Evolutionary conservation across 2,888 invertebrate species (phyloP), one percentile per base, ranked within the genome.

Genomic region (Dexiosoma caninum): DNA sequence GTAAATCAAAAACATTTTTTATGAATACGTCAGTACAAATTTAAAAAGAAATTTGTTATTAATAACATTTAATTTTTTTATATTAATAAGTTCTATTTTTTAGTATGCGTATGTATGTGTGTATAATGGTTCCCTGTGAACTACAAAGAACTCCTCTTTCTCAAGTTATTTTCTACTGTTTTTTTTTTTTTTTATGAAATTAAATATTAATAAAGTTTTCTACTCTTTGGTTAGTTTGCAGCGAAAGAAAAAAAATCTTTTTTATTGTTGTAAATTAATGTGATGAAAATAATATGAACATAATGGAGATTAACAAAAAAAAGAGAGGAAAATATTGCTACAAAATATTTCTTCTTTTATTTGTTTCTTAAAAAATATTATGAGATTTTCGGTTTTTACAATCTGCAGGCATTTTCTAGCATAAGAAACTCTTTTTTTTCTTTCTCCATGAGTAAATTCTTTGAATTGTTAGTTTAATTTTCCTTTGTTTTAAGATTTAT

Each of bases 211-310:
- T 49, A 37, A 70, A 59, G 19, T 35, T 62, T 44, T 64, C 51
- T 32, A 23, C 16, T 72, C 30, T 32, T 30, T 40, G 51, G 6
- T 19, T 62, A 62, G 23, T 44, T 62, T 62, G 32, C 42, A 44
- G 42, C 16, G 53, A 35, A 46, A 35, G 14, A 27, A 40, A 42
- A 35, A 30, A 14, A 32, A 2, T 37, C 44, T 30, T 27, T 66
- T 21, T 75, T 75, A 75, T 75, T 74, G 49, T 66, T 67, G 67
- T 35, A 67, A 67, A 67, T 75, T 75, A 75, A 75, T 67, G 75
- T 75, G 35, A 75, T 75, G 67, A 75, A 67, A 67, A 75, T 67
- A 75, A 59, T 75, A 14, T 67, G 51, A 59, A 66, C 46, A 59
- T 1, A 59, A 67, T 67, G 59, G 66, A 57, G 32, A 75, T 14